Base-by-base conservation (phyloP, 2,113 vertebrate species). In the Uria aalge region DNA sequence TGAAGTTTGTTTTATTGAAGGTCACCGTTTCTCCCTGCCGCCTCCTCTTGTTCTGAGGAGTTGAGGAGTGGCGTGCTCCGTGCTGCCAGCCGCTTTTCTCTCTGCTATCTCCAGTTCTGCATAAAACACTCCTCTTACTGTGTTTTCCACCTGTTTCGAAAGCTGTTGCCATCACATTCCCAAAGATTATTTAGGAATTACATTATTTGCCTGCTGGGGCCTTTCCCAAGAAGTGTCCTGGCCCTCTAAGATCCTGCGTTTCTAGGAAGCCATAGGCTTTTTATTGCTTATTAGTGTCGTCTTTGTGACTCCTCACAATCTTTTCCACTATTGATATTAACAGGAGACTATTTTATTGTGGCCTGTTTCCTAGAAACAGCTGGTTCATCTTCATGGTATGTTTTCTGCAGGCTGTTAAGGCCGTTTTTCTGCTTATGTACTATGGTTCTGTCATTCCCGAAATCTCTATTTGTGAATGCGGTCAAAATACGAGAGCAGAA, bases 41-140 rank as follows among this genome's bases (percentile, higher is more conserved):
- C 30, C 41, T 36, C 67, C 3, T 8, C 20, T 50, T 11, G 22
- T 23, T 10, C 83, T 1, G 26, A 62, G 60, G 12, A 36, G 14
- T 15, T 1, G 26, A 62, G 60, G 12, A 36, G 14, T 15, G 40
- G 12, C 9, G 0, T 3, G 14, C 60, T 59, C 50, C 2, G 12
- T 34, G 53, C 84, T 47, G 50, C 73, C 29, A 26, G 50, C 50
- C 12, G 1, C 63, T 50, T 20, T 8, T 15, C 62, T 47, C 38
- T 6, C 47, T 17, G 5, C 23, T 11, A 0, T 14, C 69, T 43
- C 41, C 63, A 29, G 41, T 30, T 41, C n/a, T 16, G 12, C 6
- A 2, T 4, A 8, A 56, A 57, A 52, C 15, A 8, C 56, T 57
- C 50, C 71, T 18, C 3, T 23, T 10, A 2, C 11, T 36, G 43